A percentile compares a stretch with the other conserved stretches of the same genome.
Conservation (phyloP, 92 coral and sea anemone genomes). For the Umimayanthus kanabou region DNA sequence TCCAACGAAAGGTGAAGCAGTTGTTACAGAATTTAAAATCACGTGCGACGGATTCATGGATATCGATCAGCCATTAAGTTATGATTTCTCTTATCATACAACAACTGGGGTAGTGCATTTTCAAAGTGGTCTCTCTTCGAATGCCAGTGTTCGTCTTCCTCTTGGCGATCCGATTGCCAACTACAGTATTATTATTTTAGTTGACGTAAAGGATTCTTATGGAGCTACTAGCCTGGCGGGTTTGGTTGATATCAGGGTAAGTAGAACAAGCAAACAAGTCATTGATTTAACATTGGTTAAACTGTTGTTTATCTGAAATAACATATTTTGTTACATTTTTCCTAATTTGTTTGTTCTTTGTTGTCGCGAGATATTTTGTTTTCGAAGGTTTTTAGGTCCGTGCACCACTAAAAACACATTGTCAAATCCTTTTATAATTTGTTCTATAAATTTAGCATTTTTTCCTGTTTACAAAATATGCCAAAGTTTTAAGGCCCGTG, state of each 20-base stretch:
- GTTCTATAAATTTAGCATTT: no score
- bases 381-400: no score
- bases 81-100: conserved; percentile 79
- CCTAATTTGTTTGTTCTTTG: background rate
- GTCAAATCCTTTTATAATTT: no score
- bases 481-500: no score
- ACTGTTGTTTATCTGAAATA: background rate
- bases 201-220: conserved; percentile 60
- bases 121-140: conserved; percentile 55
- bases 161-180: conserved; percentile 67
- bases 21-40: conserved; percentile 64
- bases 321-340: no score
- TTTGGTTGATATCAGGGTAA: conserved; percentile 13
- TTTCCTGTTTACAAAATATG: no score
- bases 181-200: conserved; percentile 56
- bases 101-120: conserved; percentile 69
- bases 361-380: background rate
- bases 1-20: conserved; percentile 63
- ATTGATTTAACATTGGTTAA: background rate
- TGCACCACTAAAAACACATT: no score
- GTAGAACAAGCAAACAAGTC: background rate
- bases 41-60: conserved; percentile 62
- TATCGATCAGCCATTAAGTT: conserved; percentile 70
- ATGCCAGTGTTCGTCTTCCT: conserved; percentile 73
- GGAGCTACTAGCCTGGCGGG: conserved; percentile 57